Evolutionary conservation across 1,140 invertebrate genomes (phyloP).

Genomic region (Argopecten irradians): DNA sequence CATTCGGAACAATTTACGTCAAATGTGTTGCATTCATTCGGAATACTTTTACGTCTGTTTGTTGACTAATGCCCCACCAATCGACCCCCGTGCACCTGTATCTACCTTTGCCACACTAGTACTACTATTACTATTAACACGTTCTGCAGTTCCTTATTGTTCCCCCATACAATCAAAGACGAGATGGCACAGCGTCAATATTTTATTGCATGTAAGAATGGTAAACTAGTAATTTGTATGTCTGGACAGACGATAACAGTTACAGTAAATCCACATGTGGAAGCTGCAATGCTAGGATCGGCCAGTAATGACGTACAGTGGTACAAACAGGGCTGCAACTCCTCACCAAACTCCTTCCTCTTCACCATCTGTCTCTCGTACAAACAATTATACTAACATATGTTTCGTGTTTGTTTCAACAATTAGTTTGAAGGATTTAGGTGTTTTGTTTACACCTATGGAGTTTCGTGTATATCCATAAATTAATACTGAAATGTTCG

Average conservation of each 20-base stretch:
- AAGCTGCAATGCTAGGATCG: not conserved
- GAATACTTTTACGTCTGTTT: no score
- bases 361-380: not conserved
- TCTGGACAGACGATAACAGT: not conserved
- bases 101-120: not conserved
- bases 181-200: not conserved
- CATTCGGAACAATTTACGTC: not conserved
- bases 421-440: not conserved
- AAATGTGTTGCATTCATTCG: no score
- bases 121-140: not conserved
- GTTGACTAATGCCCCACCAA: not conserved
- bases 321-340: not conserved
- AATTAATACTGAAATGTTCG: not conserved
- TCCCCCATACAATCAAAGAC: not conserved
- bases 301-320: not conserved
- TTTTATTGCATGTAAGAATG: not conserved
- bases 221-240: not conserved
- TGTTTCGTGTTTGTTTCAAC: not conserved
- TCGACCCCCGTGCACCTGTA: not conserved
- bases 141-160: not conserved
- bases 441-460: not conserved
- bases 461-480: not conserved
- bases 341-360: not conserved
- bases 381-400: not conserved
- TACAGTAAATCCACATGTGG: not conserved